Percentiles rank a stretch among this genome's conserved stretches.
Conservation (phyloP, 2,797 vertebrate species). For the Agapornis canus region DNA sequence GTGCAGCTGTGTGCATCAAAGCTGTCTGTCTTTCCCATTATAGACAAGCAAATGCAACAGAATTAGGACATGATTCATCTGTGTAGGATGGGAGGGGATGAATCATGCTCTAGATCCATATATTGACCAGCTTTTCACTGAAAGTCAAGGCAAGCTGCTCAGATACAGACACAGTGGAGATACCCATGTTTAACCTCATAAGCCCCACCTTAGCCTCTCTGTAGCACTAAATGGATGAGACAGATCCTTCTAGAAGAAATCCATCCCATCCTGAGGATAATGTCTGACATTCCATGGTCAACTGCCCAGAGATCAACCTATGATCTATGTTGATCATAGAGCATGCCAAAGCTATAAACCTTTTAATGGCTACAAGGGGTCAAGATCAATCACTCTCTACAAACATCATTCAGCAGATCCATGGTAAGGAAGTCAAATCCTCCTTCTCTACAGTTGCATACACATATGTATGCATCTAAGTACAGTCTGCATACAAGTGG, state of each 20-base stretch:
- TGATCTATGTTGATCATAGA: not conserved
- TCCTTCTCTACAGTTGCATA: not conserved
- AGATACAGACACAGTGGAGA: not conserved
- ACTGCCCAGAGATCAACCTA: not conserved
- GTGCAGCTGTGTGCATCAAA: not conserved
- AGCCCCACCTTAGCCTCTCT: not conserved
- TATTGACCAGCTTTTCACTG: not conserved
- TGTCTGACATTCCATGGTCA: not conserved
- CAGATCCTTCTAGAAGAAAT: not conserved
- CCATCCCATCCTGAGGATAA: not conserved
- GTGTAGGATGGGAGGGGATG: not conserved
- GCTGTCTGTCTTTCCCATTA: conserved; percentile 5
- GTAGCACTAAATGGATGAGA: not conserved
- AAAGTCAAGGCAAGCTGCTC: not conserved
- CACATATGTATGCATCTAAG: fast-evolving
- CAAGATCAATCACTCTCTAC: not conserved
- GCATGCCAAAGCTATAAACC: fast-evolving
- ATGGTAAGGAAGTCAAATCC: not conserved
- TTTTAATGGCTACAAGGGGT: not conserved
- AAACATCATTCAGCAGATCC: not conserved
- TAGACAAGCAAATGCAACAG: not conserved
- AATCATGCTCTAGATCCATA: conserved; percentile 2
- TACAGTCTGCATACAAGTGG: not conserved
- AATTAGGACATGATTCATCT: not conserved
- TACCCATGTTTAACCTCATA: fast-evolving